Evolutionary conservation across 2,113 vertebrate species (phyloP), one percentile per base, ranked within the genome.

Genomic region (Hippocampus guttulatus): DNA sequence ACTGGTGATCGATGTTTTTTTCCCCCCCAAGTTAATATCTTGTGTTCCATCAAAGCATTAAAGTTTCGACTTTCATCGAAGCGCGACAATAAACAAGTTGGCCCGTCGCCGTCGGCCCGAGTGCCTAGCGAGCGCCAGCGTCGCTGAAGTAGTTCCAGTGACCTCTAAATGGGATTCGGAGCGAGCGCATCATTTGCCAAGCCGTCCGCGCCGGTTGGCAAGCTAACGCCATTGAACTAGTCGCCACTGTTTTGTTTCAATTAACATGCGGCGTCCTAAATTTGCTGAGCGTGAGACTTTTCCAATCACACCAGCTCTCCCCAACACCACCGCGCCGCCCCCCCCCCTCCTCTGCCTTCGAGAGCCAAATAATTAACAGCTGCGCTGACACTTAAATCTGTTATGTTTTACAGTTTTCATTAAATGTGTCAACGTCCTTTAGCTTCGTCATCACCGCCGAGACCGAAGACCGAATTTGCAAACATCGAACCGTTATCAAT

Each of bases 341-440:
- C 69, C 52, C 73, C 1, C 25, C 25, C 25, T 27, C 25, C 70
- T n/a, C 38, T 58, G 71, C 67, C 76, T 73, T 40, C 14, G 80
- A 76, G 73, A 76, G 73, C 70, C 33, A 77, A 75, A 75, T 80
- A 81, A 80, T 84, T 78, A 89, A 84, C 84, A 89, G 76, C 74
- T 77, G 66, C 77, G 84, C 71, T 80, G 81, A 81, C 85, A 72
- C 61, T 74, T 68, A 76, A 69, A 78, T 77, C 71, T 68, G 64
- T 78, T 64, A 33, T 38, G 45, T 83, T 82, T 67, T 41, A 61
- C 74, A 78, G 60, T 83, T 88, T 82, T 80, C 80, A 81, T 84
- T 83, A 77, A 84, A 74, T 69, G 70, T 69, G 77, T 82, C 83
- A 77, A 69, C 81, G 73, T 66, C 74, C 71, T 80, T 87, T 77